phyloP scores from a whole-genome alignment of 2,113 vertebrate species.

The Potamarius usumacintae region DNA sequence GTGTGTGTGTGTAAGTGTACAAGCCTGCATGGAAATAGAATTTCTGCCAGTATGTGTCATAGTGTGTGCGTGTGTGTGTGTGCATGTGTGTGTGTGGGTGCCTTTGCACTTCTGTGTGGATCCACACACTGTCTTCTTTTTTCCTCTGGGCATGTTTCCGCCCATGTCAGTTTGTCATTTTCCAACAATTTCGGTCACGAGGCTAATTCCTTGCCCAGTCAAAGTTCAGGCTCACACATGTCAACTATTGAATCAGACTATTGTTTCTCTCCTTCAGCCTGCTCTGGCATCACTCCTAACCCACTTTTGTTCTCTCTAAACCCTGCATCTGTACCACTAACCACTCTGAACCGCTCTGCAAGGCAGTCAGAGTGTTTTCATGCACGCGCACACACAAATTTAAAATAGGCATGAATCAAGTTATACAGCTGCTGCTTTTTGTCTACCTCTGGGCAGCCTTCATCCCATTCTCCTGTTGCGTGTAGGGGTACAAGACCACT shows the following conservation, averaged over 20 bases:
- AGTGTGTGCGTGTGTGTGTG: background rate
- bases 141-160: conserved; percentile 1
- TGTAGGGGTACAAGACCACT: conserved; percentile 60
- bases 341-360: background rate
- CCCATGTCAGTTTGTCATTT: conserved; percentile 10
- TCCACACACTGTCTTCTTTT: background rate
- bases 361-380: background rate
- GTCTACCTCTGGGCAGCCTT: conserved; percentile 82
- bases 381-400: background rate
- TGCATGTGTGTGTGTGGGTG: background rate
- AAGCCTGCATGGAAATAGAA: background rate
- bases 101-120: background rate
- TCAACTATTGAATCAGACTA: conserved; percentile 31
- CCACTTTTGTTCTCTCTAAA: background rate
- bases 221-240: conserved; percentile 40
- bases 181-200: conserved; percentile 11
- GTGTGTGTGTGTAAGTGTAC: background rate
- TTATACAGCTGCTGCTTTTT: background rate
- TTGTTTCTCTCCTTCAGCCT: conserved; percentile 12
- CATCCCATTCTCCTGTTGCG: conserved; percentile 56
- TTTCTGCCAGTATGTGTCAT: background rate
- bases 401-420: background rate
- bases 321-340: background rate
- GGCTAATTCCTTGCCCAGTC: conserved; percentile 17
- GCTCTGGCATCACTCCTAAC: too few species aligned